Conservation (phyloP, 30 jellyfish, hydroid and myxozoan species). For the Hydractinia symbiolongicarpus region DNA sequence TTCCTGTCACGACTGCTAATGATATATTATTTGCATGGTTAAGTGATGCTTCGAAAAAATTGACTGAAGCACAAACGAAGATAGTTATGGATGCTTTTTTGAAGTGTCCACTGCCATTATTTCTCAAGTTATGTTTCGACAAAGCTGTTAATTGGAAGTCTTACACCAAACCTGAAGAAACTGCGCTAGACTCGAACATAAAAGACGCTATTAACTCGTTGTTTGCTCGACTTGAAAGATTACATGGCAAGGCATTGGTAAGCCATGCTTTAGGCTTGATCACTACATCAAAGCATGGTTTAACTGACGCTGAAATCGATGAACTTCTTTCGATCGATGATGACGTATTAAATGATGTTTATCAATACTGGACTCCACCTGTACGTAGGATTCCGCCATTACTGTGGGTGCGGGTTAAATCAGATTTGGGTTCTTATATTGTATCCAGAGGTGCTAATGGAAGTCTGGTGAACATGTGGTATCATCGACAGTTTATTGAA, state of each 20-base stretch:
- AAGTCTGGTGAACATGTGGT: constrained; percentile 63
- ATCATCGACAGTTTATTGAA: constrained; percentile 80
- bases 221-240: constrained; percentile 58
- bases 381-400: constrained; percentile 75
- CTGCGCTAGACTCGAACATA: constrained; percentile 40
- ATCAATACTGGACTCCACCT: constrained; percentile 96
- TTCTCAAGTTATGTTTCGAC: constrained; percentile 62
- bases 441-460: constrained; percentile 76
- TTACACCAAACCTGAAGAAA: constrained; percentile 29
- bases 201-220: constrained; percentile 58
- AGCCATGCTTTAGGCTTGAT: constrained; percentile 76
- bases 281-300: constrained; percentile 72
- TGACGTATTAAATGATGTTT: constrained; percentile 77
- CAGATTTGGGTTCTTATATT: constrained; percentile 80
- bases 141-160: constrained; percentile 83
- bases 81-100: constrained; percentile 46
- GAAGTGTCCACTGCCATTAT: constrained; percentile 63
- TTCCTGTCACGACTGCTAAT: constrained; percentile 57
- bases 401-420: constrained; percentile 65
- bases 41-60: constrained; percentile 33
- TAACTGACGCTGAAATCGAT: constrained; percentile 76
- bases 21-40: constrained; percentile 77
- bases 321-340: constrained; percentile 79
- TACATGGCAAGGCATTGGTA: constrained; percentile 63
- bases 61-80: constrained; percentile 43